Base-by-base conservation (phyloP, 2,888 invertebrate species). In the Ethmia dodecea region DNA sequence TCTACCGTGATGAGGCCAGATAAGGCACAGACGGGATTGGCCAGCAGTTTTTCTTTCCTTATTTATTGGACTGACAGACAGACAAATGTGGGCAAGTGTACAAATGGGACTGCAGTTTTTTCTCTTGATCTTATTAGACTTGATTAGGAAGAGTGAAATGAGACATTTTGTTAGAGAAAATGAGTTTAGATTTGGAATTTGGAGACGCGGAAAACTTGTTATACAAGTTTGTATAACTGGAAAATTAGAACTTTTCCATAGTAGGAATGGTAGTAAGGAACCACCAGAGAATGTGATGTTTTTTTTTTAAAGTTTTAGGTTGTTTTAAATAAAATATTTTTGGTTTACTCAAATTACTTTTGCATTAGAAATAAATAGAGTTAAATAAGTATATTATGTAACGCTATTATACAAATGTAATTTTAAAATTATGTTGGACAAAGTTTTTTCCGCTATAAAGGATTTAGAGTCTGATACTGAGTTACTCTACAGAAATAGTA, bases 11-110 rank as follows among this genome's bases (percentile, higher is more conserved):
- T 78, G 76, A 67, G 69, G 47, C 67, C 58, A 75, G 86, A 84
- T 83, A 84, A 75, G 77, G 68, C 68, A 54, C 84, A 84, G 81
- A 74, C 77, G 68, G 65, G 73, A 73, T 74, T 72, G 77, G 66
- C 73, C 63, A 49, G 55, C 54, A 57, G 60, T 75, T 66, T 71
- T 65, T 74, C 75, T 67, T 67, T 53, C 61, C 62, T 84, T 83
- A 84, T 83, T 84, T 83, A 84, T 84, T 73, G 70, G 57, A 62
- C 71, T 55, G 73, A 71, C 78, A 60, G 73, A 62, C 68, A 60
- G 76, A 84, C 79, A 79, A 84, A 84, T 84, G 83, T 73, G 72
- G 62, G 62, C 63, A 52, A 68, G 60, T 52, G 57, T 66, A 73
- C 72, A 70, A 74, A 74, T 76, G 69, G 62, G 55, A 45, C 45